A percentile compares a stretch with the other conserved stretches of the same genome.
These are phyloP conservation scores for Pavo muticus DNA, from an alignment of 2,113 vertebrate genomes.

Conservation along the genomic window DNA sequence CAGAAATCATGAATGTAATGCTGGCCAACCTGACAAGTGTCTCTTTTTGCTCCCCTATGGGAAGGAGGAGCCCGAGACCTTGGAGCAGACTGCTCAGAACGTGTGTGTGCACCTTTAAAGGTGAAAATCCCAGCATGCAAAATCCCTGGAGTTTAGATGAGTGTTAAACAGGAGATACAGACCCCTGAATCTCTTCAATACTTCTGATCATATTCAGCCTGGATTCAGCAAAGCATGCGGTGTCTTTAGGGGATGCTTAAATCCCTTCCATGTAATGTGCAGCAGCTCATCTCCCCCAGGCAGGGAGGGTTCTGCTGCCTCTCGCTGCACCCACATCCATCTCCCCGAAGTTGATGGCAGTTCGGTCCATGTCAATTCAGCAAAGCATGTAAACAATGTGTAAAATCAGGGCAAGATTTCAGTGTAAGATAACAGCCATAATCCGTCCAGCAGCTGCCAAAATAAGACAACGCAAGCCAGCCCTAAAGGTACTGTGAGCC, in stretches of 20 bases:
- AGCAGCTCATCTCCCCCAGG: not conserved
- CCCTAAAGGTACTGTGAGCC: not conserved
- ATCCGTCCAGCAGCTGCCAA: not conserved
- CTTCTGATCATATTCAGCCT: not conserved
- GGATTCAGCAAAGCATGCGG: constrained; percentile 11
- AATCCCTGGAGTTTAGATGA: not conserved
- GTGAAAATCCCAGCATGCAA: not conserved
- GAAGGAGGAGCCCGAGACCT: not conserved
- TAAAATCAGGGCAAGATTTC: not conserved
- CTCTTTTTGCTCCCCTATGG: fast-evolving
- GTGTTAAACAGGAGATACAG: not conserved
- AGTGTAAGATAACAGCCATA: not conserved
- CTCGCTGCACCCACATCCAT: not conserved
- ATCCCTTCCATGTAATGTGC: not conserved
- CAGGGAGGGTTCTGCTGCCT: not conserved
- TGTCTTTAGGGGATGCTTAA: constrained; percentile 25
- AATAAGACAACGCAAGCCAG: not conserved
- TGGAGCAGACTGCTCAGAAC: not conserved
- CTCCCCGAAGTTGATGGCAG: not conserved
- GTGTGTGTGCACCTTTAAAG: not conserved
- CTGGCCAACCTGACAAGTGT: not conserved
- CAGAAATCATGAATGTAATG: fast-evolving
- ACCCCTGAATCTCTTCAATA: not conserved
- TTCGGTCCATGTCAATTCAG: not conserved
- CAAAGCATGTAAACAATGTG: not conserved